These are phyloP conservation scores for Paralvinella palmiformis DNA, from an alignment of 1,140 invertebrate genomes.

Conservation along the genomic window DNA sequence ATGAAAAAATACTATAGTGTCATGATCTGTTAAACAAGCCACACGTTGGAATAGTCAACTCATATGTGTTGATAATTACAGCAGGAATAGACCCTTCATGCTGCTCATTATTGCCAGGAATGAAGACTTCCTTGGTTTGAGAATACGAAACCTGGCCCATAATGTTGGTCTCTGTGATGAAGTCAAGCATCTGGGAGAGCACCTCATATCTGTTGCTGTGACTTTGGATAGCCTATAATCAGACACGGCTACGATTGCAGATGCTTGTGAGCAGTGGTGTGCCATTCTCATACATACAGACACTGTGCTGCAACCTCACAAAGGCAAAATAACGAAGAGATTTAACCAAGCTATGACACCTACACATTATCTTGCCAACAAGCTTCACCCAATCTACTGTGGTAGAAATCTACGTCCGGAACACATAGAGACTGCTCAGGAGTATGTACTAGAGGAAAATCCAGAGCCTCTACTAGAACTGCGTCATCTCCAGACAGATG, in stretches of 20 bases:
- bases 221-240: neutral
- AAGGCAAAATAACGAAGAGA: neutral
- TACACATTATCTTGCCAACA: neutral
- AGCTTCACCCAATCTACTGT: neutral
- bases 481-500: too few species aligned
- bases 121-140: neutral
- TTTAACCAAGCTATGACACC: neutral
- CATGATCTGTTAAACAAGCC: too few species aligned
- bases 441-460: too few species aligned
- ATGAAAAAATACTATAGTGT: too few species aligned
- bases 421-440: neutral
- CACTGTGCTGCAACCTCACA: neutral
- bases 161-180: conserved; percentile 21
- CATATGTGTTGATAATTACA: neutral
- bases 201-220: neutral
- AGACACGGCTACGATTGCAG: neutral
- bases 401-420: neutral
- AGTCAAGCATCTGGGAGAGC: conserved; percentile 12
- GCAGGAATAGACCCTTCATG: neutral
- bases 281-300: neutral
- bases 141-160: conserved; percentile 13
- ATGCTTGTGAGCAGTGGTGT: neutral
- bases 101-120: neutral
- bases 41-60: conserved; percentile 14
- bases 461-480: too few species aligned